phyloP scores from a whole-genome alignment of 2,113 vertebrate genomes.

The Oenanthe melanoleuca region DNA sequence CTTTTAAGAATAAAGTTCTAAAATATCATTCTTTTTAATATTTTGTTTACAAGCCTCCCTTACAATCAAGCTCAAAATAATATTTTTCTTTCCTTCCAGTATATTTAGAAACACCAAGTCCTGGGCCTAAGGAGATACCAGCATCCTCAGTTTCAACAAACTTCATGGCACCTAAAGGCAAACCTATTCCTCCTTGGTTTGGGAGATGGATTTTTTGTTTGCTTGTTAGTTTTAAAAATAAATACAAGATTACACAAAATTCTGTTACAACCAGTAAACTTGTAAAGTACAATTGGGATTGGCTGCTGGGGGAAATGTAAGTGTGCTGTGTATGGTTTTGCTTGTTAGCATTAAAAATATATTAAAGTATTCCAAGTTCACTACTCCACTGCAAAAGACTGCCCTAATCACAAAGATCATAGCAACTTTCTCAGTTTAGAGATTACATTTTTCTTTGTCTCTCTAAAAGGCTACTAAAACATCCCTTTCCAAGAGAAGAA shows the following conservation, averaged over 20 bases:
- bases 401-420: background rate
- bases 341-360: constrained; percentile 5
- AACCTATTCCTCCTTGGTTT: constrained; percentile 16
- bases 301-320: background rate
- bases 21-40: background rate
- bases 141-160: background rate
- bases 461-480: constrained; percentile 2
- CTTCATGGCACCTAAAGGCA: background rate
- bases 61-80: background rate
- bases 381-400: constrained; percentile 7
- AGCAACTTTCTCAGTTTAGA: background rate
- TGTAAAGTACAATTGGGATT: background rate
- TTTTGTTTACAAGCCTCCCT: background rate
- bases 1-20: background rate
- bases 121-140: background rate
- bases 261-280: background rate
- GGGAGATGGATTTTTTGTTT: background rate
- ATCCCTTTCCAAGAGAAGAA: background rate
- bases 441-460: background rate
- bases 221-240: background rate
- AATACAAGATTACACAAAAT: background rate
- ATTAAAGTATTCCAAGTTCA: background rate
- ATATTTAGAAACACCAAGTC: background rate
- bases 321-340: background rate
- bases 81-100: background rate